Evolutionary conservation across 2,888 invertebrate species (phyloP).

Genomic region (Diarsia mendica): DNA sequence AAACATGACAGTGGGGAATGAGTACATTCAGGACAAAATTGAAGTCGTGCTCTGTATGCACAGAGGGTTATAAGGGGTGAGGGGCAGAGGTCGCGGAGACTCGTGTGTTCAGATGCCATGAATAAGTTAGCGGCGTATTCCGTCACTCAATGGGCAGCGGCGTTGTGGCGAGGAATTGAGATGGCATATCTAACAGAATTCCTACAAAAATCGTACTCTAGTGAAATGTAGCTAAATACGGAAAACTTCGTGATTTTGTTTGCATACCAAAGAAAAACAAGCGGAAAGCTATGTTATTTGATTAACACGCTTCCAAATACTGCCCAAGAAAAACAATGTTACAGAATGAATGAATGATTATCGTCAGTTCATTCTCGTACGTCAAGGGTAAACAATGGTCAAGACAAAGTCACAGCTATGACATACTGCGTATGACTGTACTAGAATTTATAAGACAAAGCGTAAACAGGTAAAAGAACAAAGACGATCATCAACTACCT

Average conservation of each 20-base stretch:
- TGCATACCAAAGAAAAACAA: constrained; percentile 5
- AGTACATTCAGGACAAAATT: constrained; percentile 77
- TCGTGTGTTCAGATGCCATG: constrained; percentile 75
- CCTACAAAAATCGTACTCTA: background rate
- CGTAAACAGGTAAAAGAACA: constrained; percentile 68
- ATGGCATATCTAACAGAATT: constrained; percentile 14
- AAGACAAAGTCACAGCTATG: constrained; percentile 59
- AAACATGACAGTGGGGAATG: constrained; percentile 70
- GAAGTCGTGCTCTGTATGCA: constrained; percentile 79
- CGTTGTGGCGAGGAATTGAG: constrained; percentile 48
- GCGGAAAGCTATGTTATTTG: constrained; percentile 17
- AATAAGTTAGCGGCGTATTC: constrained; percentile 81
- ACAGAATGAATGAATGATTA: constrained; percentile 54
- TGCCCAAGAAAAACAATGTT: constrained; percentile 35
- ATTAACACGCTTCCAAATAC: constrained; percentile 33
- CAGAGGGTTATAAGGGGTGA: constrained; percentile 76
- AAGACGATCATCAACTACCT: constrained; percentile 64
- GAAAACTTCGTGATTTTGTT: constrained; percentile 4
- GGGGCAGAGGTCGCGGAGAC: constrained; percentile 64
- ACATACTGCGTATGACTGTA: constrained; percentile 59
- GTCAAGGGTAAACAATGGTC: constrained; percentile 65
- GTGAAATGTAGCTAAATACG: background rate
- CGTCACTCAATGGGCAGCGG: constrained; percentile 75
- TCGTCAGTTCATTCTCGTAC: constrained; percentile 54
- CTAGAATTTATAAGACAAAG: constrained; percentile 57